Evolutionary conservation across 1,140 invertebrate genomes (phyloP).

Genomic region (Rhopalosiphum padi): DNA sequence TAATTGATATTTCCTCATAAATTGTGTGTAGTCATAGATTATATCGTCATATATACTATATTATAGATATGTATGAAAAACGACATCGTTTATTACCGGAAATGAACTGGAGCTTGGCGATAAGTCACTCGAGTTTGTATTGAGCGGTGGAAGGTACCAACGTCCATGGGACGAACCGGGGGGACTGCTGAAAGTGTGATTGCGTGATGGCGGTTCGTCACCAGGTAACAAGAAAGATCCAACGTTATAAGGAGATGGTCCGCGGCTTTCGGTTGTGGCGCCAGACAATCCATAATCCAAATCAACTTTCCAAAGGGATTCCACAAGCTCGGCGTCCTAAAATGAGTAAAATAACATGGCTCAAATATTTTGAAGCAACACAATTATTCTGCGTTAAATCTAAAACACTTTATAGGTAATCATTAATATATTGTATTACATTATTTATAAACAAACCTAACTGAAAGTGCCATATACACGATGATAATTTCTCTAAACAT

Average conservation of each 20-base stretch:
- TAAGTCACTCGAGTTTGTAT: neutral
- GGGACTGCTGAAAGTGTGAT: neutral
- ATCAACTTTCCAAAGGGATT: constrained; percentile 37
- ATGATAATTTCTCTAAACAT: too few species aligned
- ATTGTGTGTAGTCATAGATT: neutral
- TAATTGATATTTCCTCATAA: neutral
- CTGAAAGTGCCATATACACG: too few species aligned
- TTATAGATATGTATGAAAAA: neutral
- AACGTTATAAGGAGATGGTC: neutral
- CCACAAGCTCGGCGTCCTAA: constrained; percentile 33
- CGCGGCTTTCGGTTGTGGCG: neutral
- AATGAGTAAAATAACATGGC: neutral
- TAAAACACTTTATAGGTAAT: too few species aligned
- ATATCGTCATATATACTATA: neutral
- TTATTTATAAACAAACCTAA: too few species aligned
- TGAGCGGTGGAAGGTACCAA: constrained; percentile 28
- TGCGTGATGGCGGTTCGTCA: constrained; percentile 24
- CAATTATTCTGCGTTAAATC: too few species aligned
- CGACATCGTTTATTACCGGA: neutral
- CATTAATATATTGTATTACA: too few species aligned
- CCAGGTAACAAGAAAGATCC: constrained; percentile 24
- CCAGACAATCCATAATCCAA: neutral
- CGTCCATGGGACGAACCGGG: neutral
- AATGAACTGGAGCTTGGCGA: neutral
- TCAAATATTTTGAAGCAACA: neutral